Conservation (phyloP, 1,140 invertebrate species). For the Idris sp. region DNA sequence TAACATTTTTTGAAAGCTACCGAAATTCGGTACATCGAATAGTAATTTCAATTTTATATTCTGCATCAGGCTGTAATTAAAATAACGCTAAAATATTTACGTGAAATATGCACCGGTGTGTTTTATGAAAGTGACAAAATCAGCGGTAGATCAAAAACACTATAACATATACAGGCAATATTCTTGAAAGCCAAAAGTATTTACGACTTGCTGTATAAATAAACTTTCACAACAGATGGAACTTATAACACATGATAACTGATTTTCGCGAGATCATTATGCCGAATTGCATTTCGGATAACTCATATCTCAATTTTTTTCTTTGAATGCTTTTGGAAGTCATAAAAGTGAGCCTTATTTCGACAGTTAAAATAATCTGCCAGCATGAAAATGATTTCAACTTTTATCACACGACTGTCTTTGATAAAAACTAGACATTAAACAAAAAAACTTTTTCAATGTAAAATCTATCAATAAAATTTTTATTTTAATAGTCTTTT, state of each 20-base stretch:
- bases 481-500: conserved; percentile 4
- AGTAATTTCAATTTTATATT: conserved; percentile 48
- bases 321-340: conserved; percentile 13
- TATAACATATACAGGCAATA: conserved; percentile 20
- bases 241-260: conserved; percentile 51
- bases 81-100: conserved; percentile 56
- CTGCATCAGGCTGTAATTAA: conserved; percentile 38
- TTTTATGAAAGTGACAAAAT: conserved; percentile 63
- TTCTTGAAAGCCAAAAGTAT: conserved; percentile 32
- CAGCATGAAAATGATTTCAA: conserved; percentile 35
- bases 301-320: conserved; percentile 18
- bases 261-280: conserved; percentile 30
- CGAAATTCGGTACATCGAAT: conserved; percentile 44
- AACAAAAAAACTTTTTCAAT: background rate
- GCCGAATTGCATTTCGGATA: conserved; percentile 12
- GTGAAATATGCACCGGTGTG: conserved; percentile 49
- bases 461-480: background rate
- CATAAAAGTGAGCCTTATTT: conserved; percentile 32
- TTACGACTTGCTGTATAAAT: conserved; percentile 44
- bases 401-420: conserved; percentile 7
- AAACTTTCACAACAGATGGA: conserved; percentile 53
- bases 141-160: conserved; percentile 50
- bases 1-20: conserved; percentile 18
- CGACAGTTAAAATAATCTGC: conserved; percentile 9
- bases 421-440: too few species aligned